A percentile compares a stretch with the other conserved stretches of the same genome.
Evolutionary conservation across 2,888 invertebrate genomes (phyloP).

Genomic region (Hydropsyche betteni): DNA sequence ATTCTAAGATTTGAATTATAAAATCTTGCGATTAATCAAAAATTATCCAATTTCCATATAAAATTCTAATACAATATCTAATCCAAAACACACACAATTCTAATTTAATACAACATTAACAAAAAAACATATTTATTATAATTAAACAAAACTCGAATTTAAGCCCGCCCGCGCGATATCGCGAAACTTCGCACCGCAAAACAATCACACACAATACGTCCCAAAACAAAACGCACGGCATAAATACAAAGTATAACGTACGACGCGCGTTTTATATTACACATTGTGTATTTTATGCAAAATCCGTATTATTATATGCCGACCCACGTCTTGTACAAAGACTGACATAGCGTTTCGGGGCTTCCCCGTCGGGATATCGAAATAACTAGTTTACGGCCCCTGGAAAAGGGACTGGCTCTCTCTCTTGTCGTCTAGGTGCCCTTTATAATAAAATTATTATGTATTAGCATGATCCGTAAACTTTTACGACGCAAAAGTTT

Average conservation of each 20-base stretch:
- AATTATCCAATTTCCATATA: no score
- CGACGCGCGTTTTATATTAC: background rate
- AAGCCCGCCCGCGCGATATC: no score
- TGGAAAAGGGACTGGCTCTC: conserved; percentile 5
- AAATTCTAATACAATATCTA: no score
- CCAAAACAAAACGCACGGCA: background rate
- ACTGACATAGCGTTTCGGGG: conserved; percentile 27
- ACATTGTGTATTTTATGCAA: conserved; percentile 8
- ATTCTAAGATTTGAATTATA: no score
- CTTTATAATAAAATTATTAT: conserved; percentile 30
- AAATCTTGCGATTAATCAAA: no score
- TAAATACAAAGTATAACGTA: background rate
- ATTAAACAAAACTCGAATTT: no score
- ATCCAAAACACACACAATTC: no score
- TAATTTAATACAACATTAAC: no score
- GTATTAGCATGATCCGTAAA: conserved; percentile 2
- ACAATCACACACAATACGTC: no score
- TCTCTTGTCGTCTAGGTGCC: background rate
- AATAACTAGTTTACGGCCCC: conserved; percentile 25
- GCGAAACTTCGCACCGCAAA: no score
- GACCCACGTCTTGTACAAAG: conserved; percentile 32
- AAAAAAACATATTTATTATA: no score
- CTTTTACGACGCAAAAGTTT: conserved; percentile 23
- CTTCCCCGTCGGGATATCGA: conserved; percentile 21
- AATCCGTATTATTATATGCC: conserved; percentile 2